Percentiles rank a stretch among this genome's conserved stretches.
Evolutionary conservation across 2,113 vertebrate genomes (phyloP).

Genomic region (Odobenus rosmarus): DNA sequence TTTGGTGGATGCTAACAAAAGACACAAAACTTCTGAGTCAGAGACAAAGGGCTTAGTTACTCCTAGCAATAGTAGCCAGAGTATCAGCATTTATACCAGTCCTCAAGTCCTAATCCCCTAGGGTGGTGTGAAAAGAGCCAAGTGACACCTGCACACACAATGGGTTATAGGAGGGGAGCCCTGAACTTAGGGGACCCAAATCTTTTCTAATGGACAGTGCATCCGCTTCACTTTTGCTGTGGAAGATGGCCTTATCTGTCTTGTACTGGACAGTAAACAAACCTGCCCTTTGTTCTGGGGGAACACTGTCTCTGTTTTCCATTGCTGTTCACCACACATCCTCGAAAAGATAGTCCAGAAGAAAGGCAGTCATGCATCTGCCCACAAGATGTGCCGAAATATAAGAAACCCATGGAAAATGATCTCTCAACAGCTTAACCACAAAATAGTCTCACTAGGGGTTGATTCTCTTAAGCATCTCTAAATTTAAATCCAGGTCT

Average conservation of each 20-base stretch:
- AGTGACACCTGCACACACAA: fast-evolving
- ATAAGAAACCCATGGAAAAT: not conserved
- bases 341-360: not conserved
- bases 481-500: not conserved
- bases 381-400: not conserved
- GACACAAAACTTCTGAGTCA: fast-evolving
- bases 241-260: not conserved
- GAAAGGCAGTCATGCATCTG: not conserved
- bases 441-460: not conserved
- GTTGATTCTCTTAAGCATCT: not conserved
- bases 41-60: not conserved
- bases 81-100: not conserved
- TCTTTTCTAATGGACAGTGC: not conserved
- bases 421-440: not conserved
- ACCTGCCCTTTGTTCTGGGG: not conserved
- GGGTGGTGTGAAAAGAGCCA: no score
- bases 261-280: not conserved
- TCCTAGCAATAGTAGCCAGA: not conserved
- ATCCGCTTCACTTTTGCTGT: not conserved
- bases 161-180: not conserved
- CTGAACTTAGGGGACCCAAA: not conserved
- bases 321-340: not conserved
- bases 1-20: not conserved
- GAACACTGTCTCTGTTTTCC: not conserved
- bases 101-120: not conserved